These are phyloP conservation scores for Gallinago media DNA, from an alignment of 2,113 vertebrate species.

Conservation along the genomic window DNA sequence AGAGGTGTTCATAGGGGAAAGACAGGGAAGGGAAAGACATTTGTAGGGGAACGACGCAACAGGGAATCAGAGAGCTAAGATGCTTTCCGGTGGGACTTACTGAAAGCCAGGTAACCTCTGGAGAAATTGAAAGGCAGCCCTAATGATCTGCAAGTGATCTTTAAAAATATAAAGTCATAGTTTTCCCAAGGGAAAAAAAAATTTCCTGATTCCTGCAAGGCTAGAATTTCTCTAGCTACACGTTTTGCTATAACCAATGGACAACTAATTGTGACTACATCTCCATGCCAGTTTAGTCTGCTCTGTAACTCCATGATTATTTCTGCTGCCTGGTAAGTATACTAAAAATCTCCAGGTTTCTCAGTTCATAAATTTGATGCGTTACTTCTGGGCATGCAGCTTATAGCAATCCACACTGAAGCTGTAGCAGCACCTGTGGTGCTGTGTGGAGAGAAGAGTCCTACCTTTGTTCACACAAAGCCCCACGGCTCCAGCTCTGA, in stretches of 20 bases:
- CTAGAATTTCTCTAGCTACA: neutral
- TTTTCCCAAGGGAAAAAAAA: neutral
- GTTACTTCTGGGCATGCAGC: neutral
- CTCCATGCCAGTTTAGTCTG: neutral
- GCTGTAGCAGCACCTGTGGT: neutral
- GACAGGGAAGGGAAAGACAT: neutral
- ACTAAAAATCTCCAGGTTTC: neutral
- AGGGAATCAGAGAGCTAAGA: neutral
- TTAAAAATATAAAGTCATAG: neutral
- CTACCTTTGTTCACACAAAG: neutral
- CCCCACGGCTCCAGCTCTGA: neutral
- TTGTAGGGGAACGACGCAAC: neutral
- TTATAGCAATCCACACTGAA: neutral
- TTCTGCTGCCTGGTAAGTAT: neutral
- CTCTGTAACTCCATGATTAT: neutral
- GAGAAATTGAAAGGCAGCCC: neutral
- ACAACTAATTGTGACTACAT: neutral
- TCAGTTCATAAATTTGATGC: neutral
- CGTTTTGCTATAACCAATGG: neutral
- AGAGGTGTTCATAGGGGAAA: neutral
- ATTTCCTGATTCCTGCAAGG: neutral
- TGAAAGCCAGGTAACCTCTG: neutral
- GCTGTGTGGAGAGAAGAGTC: neutral
- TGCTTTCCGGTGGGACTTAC: neutral
- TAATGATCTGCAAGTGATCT: neutral